Evolutionary conservation across 2,113 vertebrate genomes (phyloP).

Genomic region (Pygoscelis antarcticus): DNA sequence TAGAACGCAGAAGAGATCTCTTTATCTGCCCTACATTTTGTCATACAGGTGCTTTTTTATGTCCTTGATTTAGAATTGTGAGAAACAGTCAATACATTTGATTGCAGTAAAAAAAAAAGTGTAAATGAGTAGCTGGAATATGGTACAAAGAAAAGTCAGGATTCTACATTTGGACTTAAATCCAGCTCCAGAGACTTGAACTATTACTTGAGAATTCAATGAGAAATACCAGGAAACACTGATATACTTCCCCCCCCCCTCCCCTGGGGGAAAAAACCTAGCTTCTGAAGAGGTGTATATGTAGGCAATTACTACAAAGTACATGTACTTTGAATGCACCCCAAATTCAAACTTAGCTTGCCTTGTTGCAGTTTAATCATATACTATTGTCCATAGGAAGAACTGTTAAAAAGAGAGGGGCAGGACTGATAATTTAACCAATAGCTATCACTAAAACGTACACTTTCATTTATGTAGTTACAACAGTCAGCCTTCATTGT

Average conservation of each 20-base stretch:
- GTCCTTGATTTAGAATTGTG: neutral
- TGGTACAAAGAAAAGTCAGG: neutral
- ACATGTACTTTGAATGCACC: neutral
- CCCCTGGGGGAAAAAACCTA: neutral
- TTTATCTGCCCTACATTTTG: neutral
- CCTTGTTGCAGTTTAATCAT: neutral
- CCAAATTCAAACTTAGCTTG: neutral
- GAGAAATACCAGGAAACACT: neutral
- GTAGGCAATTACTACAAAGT: neutral
- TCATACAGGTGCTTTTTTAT: neutral
- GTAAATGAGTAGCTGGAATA: neutral
- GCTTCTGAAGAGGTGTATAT: neutral
- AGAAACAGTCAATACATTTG: neutral
- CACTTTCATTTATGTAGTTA: neutral
- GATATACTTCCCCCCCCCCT: neutral
- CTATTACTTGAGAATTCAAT: neutral
- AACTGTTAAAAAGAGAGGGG: neutral
- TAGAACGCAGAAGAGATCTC: neutral
- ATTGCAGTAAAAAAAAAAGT: neutral
- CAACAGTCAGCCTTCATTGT: neutral
- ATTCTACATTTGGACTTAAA: neutral
- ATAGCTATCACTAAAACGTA: neutral
- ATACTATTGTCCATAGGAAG: neutral
- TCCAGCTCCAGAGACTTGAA: neutral
- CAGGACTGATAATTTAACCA: neutral